A percentile compares a stretch with the other conserved stretches of the same genome.
Evolutionary conservation across 2,113 vertebrate species (phyloP).

Genomic region (Nothoprocta pentlandii): DNA sequence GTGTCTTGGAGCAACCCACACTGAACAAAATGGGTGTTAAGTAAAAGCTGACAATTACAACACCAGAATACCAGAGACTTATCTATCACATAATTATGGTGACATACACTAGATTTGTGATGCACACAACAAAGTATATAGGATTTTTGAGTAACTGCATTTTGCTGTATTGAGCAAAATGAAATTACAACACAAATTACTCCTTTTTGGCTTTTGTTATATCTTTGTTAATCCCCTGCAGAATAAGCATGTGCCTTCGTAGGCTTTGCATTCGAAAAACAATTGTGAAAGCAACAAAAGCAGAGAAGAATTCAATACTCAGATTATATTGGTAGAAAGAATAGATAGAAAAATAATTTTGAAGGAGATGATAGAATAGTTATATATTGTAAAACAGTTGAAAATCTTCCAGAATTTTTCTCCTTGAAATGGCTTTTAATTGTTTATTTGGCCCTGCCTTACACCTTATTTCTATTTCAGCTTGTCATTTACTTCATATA

Average conservation of each 20-base stretch:
- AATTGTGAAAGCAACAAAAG: conserved; percentile 4
- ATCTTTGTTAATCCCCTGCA: conserved; percentile 27
- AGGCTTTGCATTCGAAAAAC: conserved; percentile 20
- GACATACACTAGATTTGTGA: neutral
- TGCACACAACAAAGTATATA: neutral
- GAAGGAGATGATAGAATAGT: neutral
- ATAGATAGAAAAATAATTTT: neutral
- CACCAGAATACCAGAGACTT: neutral
- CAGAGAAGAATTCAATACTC: neutral
- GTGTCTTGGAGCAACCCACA: neutral
- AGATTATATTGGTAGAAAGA: conserved; percentile 8
- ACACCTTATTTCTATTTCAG: conserved; percentile 21
- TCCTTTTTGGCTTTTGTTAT: conserved; percentile 25
- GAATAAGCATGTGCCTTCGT: conserved; percentile 2
- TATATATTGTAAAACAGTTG: neutral
- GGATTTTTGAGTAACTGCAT: conserved; percentile 8
- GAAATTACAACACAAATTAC: conserved; percentile 4
- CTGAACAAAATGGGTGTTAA: rapidly evolving
- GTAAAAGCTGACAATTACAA: neutral
- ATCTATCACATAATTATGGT: neutral
- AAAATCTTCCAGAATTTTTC: neutral
- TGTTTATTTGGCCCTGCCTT: neutral
- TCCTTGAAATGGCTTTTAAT: neutral
- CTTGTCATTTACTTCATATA: conserved; percentile 22
- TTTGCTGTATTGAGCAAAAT: conserved; percentile 10